Base-by-base conservation (phyloP, 1,140 invertebrate species). In the Steinernema feltiae region DNA sequence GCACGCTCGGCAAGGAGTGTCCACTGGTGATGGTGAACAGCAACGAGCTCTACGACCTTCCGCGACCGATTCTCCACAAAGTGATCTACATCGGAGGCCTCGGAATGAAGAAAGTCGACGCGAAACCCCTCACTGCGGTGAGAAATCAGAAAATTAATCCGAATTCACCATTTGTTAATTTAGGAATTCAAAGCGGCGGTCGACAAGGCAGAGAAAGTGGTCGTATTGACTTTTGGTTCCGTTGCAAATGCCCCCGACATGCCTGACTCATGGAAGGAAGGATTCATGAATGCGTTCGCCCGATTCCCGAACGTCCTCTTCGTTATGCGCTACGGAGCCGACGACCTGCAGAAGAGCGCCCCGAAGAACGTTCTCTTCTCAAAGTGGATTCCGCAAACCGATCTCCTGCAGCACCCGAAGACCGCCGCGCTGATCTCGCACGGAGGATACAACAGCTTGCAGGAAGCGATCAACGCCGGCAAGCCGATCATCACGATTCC, bases 401-500 rank as follows among this genome's bases (percentile, higher is more conserved):
- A 74, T 73, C 73, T 74, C 30, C 32, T 74, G 1, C 72, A 73
- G 48, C 73, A 74, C 27, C 53, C 48, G 73, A 74, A 74, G 31
- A 31, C 48, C 3, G 29, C 32, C 3, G 48, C 29, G 29, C n/a
- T 74, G 18, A 74, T 74, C 29, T 30, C 73, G 1, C 73, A 74
- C 73, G 73, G 70, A 24, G 73, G 73, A 27, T 74, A 71, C 73
- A 74, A 74, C 73, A 74, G 70, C 32, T 27, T 75, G 30, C 71
- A 72, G 21, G 81, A 82, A 48, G 73, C 78, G 27, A 41, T 82
- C 63, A 73, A 76, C 46, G 69, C 81, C 75, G 78, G 75, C 12
- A 74, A 77, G 24, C 81, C 81, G n/a, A 75, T 82, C 70, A 46
- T 82, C n/a, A 78, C 71, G 1, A 78, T 82, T 30, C 80, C 80